These are phyloP conservation scores for Tetraodon nigroviridis DNA, from an alignment of 2,113 vertebrate species.

Conservation along the genomic window DNA sequence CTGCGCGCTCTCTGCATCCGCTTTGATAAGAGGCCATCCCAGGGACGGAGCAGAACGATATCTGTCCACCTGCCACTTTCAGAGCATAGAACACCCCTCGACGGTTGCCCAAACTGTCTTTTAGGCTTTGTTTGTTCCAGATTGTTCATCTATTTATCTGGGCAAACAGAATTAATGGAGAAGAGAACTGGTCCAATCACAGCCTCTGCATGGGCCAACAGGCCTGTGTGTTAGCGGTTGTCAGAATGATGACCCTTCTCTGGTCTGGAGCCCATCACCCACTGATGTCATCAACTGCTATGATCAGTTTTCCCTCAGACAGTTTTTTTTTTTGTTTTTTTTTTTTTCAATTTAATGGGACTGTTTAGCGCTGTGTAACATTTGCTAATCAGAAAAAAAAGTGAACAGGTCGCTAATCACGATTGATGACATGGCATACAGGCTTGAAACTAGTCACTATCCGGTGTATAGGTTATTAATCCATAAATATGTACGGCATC, in stretches of 20 bases:
- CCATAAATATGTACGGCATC: too few species aligned
- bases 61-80: constrained; percentile 1
- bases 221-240: constrained; percentile 1
- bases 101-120: too few species aligned
- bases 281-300: not conserved
- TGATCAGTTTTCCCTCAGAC: not conserved
- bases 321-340: not conserved
- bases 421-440: not conserved
- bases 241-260: not conserved
- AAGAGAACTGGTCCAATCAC: constrained; percentile 22
- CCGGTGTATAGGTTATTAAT: not conserved
- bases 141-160: constrained; percentile 1
- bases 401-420: not conserved
- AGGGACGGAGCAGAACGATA: constrained; percentile 25
- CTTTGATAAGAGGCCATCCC: constrained; percentile 30
- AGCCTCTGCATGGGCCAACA: not conserved
- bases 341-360: not conserved
- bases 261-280: not conserved
- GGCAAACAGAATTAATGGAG: constrained; percentile 17
- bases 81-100: too few species aligned
- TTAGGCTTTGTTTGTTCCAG: not conserved
- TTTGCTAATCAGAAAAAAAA: not conserved
- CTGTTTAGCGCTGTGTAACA: not conserved
- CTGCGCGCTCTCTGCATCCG: constrained; percentile 12
- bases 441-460: not conserved